A percentile compares a stretch with the other conserved stretches of the same genome.
Conservation (phyloP, 2,888 invertebrate genomes). For the Perizoma affinitatum region DNA sequence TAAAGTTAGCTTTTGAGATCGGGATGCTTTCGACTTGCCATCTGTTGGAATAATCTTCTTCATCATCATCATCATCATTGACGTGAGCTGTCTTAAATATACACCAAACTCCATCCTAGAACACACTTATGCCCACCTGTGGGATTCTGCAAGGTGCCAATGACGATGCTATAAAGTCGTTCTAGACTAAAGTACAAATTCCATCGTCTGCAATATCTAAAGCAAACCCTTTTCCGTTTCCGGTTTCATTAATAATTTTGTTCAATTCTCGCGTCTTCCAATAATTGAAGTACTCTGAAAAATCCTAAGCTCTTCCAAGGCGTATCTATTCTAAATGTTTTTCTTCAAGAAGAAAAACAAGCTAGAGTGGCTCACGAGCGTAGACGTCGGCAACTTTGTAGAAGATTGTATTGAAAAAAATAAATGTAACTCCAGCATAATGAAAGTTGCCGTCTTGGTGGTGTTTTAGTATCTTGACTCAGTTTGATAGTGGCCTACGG, state of each 20-base stretch:
- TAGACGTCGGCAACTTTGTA: constrained; percentile 2
- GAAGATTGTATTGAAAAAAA: constrained; percentile 11
- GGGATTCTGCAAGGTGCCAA: no score
- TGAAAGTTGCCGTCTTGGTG: constrained; percentile 7
- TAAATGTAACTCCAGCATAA: constrained; percentile 6
- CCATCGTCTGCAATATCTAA: no score
- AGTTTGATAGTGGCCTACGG: constrained; percentile 1
- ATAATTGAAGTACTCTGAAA: neutral
- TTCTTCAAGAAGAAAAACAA: constrained; percentile 8
- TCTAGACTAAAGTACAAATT: no score
- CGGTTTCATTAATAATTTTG: neutral
- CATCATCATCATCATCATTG: neutral
- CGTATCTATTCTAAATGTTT: constrained; percentile 2
- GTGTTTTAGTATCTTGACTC: neutral
- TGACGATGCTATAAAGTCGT: no score
- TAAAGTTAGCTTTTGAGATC: constrained; percentile 2
- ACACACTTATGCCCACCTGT: no score
- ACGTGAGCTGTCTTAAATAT: no score
- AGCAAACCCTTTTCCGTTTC: neutral
- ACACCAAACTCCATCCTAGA: no score
- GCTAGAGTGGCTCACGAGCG: neutral
- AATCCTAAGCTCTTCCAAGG: neutral
- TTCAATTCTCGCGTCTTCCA: neutral
- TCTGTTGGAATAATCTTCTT: neutral
- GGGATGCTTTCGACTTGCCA: neutral